Base-by-base conservation (phyloP, 2,888 invertebrate species). In the Alcis repandata region DNA sequence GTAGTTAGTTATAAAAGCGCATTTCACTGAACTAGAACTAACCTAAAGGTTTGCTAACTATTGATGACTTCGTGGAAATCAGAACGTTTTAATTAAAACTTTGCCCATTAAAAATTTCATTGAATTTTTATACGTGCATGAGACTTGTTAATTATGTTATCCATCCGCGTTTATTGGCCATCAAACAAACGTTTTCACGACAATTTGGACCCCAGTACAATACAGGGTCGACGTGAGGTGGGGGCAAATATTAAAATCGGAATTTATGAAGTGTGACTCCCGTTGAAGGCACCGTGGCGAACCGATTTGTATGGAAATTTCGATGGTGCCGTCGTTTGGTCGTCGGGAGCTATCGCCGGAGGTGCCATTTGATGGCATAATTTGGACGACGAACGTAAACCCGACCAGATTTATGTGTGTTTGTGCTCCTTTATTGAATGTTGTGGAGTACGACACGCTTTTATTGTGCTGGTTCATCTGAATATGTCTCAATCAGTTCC, bases 241-340 rank as follows among this genome's bases (percentile, higher is more conserved):
- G 51, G 56, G 77, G 75, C 69, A 79, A 87, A 91, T 91, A 92
- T 91, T 90, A 90, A 90, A 92, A 91, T 89, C 83, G 86, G 86
- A 90, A 91, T 92, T 91, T 92, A 93, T 89, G 90, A 89, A 87
- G 86, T 90, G 90, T 87, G 87, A 89, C 87, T 79, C 60, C 60
- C 60, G 51, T 41, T 13, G 52, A 51, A 60, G 65, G 65, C 65
- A 51, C 85, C 89, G 90, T 87, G 84, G 85, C 89, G 80, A 90
- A 92, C 72, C 89, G 91, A 92, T 93, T 93, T 91, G 90, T 91
- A 93, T 92, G 92, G 90, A 91, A 91, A 92, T 92, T 82, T 48
- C 48, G 57, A 46, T 83, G 56, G 59, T 46, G 40, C 48, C 63
- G 56, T 45, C 65, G 82, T 80, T 79, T 76, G 79, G 83, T 86